Percentiles rank a stretch among this genome's conserved stretches.
These are phyloP conservation scores for Enteromius mattozi DNA, from an alignment of 2,797 vertebrate species.

Conservation along the genomic window DNA sequence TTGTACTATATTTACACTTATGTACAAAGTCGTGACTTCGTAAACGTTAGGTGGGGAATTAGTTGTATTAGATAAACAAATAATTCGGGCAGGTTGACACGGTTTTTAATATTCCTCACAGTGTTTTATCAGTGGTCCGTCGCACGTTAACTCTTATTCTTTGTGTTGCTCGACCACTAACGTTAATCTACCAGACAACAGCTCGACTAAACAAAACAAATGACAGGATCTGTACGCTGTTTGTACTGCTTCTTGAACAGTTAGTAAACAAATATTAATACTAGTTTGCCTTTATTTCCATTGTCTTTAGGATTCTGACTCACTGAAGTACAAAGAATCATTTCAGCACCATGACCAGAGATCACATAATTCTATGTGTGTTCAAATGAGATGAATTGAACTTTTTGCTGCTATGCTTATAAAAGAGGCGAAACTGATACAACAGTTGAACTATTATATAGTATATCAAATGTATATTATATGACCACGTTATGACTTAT, in stretches of 20 bases:
- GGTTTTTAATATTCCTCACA: not conserved
- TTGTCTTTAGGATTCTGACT: conserved; percentile 68
- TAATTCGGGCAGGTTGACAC: not conserved
- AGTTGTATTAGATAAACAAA: not conserved
- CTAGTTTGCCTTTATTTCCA: conserved; percentile 12
- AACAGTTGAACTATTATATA: not conserved
- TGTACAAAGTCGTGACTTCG: conserved; percentile 30
- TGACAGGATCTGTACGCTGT: not conserved
- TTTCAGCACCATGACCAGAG: conserved; percentile 35
- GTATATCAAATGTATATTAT: not conserved
- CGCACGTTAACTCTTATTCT: conserved; percentile 39
- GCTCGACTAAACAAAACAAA: conserved; percentile 15
- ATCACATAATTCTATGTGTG: not conserved
- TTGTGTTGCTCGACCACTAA: conserved; percentile 44
- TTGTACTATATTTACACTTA: not conserved
- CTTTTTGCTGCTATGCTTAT: not conserved
- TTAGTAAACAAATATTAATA: not conserved
- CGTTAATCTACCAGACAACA: conserved; percentile 9
- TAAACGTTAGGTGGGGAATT: not conserved
- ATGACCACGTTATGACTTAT: not conserved
- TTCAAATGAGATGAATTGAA: not conserved
- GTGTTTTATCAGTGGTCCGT: not conserved
- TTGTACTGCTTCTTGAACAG: conserved; percentile 8
- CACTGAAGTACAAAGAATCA: conserved; percentile 9
- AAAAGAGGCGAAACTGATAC: not conserved